Base-by-base conservation (phyloP, 2,888 invertebrate species). In the Mythimna lalbum region DNA sequence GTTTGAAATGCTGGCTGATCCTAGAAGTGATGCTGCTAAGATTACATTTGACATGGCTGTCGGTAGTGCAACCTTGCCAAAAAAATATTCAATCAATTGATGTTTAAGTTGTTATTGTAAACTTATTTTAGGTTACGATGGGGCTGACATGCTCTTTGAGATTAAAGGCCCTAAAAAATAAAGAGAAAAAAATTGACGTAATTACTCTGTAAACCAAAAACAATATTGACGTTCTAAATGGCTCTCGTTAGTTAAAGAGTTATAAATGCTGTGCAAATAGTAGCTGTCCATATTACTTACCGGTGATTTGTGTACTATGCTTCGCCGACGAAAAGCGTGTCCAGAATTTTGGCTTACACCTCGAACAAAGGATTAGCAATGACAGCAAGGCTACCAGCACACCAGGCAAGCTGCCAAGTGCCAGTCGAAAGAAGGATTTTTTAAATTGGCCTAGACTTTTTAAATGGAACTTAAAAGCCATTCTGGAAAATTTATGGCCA, bases 311-410 rank as follows among this genome's bases (percentile, higher is more conserved):
- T 78, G 65, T 78, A 56, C 43, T 66, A 36, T 47, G 65, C 76
- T 65, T 64, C 52, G 65, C 33, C 59, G 63, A 59, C 65, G 64
- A 81, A 78, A 79, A 72, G 66, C 65, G 66, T 76, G 77, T 60
- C 70, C 53, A 52, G 70, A 73, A 73, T 73, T 76, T 66, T 73
- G 73, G 70, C 81, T 67, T 69, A 52, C 66, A 80, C 68, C 67
- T 78, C 82, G 49, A 31, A 82, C 47, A 57, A 62, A 73, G 66
- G 80, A 83, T 76, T 80, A 80, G 53, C 68, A 83, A 65, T 73
- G 81, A 80, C 84, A 65, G 65, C 67, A 47, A 56, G 39, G 71
- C 69, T 78, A 62, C 66, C 52, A 73, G 69, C 70, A 63, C 69
- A 63, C 52, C n/a, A 9, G 81, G 81, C 84, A 81, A 33, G 19